A percentile compares a stretch with the other conserved stretches of the same genome.
These are phyloP conservation scores for Sapayoa aenigma DNA, from an alignment of 2,113 vertebrate species.

Conservation along the genomic window DNA sequence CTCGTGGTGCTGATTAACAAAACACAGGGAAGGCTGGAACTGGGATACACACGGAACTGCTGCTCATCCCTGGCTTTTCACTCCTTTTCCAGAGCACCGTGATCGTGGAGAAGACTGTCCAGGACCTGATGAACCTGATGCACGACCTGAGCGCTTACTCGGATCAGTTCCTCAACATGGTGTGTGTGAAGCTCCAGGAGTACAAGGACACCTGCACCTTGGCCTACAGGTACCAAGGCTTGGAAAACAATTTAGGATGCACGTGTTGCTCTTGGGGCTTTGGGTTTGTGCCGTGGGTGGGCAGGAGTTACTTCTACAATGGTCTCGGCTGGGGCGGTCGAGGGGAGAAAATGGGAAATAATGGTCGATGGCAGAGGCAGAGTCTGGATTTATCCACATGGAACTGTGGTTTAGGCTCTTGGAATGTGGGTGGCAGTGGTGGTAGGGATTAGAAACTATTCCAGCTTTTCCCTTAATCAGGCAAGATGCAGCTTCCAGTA, in stretches of 20 bases:
- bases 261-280: not conserved
- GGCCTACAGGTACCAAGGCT: constrained; percentile 86
- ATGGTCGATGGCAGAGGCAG: accelerated
- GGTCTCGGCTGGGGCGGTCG: not conserved
- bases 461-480: accelerated
- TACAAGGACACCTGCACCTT: constrained; percentile 93
- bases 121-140: constrained; percentile 96
- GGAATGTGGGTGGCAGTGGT: not conserved
- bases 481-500: not conserved
- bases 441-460: not conserved
- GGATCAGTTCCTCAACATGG: constrained; percentile 98
- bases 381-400: not conserved
- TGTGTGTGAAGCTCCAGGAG: constrained; percentile 96
- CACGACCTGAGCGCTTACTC: constrained; percentile 94
- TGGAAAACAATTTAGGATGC: accelerated
- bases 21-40: not conserved
- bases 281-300: too few relatives aligned
- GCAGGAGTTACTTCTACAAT: not conserved
- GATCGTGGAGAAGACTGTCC: constrained; percentile 95
- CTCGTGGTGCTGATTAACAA: not conserved
- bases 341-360: not conserved
- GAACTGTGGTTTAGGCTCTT: not conserved
- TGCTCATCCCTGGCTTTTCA: not conserved
- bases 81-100: constrained; percentile 85
- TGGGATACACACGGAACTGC: accelerated